Evolutionary conservation across 2,113 vertebrate species (phyloP).

Genomic region (Ranitomeya variabilis): DNA sequence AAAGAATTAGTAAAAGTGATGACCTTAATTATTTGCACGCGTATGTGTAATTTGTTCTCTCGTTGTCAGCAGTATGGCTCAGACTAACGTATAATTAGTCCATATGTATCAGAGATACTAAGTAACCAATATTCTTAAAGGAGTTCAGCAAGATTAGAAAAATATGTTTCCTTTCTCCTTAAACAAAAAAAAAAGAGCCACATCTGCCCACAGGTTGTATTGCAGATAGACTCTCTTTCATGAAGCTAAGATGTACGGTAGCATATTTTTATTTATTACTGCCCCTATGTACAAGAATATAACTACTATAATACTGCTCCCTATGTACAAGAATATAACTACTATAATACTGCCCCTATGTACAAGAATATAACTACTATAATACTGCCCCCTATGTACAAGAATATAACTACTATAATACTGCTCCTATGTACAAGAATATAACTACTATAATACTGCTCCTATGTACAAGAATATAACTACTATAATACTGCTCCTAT

Average conservation of each 20-base stretch:
- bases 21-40: slow-evolving; percentile 22
- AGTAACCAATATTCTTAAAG: not conserved
- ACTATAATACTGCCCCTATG: not conserved
- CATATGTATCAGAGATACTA: not conserved
- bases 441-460: not conserved
- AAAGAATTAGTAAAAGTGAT: slow-evolving; percentile 30
- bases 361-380: slow-evolving; percentile 8
- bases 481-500: slow-evolving; percentile 5
- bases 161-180: not conserved
- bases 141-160: not conserved
- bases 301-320: not conserved
- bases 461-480: not conserved
- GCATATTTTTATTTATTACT: not conserved
- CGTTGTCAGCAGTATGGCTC: not conserved
- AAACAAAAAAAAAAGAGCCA: not conserved
- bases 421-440: not conserved
- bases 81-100: not conserved
- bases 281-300: not conserved
- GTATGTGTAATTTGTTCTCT: slow-evolving; percentile 1
- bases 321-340: slow-evolving; percentile 5
- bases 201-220: not conserved
- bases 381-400: slow-evolving; percentile 5
- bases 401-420: slow-evolving; percentile 5
- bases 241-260: not conserved
- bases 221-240: not conserved